A percentile compares a stretch with the other conserved stretches of the same genome.
Conservation (phyloP, 2,888 invertebrate species). For the Nowickia ferox region DNA sequence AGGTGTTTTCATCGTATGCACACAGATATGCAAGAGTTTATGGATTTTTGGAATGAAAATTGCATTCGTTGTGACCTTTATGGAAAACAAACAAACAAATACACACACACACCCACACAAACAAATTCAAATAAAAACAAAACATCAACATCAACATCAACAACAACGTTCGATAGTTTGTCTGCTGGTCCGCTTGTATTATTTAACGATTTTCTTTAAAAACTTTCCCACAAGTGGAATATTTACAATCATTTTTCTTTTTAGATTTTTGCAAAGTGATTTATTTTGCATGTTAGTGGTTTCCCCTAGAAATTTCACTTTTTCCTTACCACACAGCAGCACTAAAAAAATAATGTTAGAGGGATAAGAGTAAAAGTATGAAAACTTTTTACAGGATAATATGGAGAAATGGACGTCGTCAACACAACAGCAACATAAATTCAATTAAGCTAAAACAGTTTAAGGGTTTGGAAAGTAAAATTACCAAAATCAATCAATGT, state of each 20-base stretch:
- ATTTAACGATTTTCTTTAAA: constrained; percentile 57
- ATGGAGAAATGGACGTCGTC: constrained; percentile 52
- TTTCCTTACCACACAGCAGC: constrained; percentile 8
- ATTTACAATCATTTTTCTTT: constrained; percentile 1
- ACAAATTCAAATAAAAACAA: constrained; percentile 19
- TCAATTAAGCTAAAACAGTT: constrained; percentile 57
- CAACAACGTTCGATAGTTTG: constrained; percentile 41
- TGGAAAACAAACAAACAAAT: not conserved
- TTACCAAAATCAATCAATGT: constrained; percentile 47
- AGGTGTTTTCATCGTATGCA: constrained; percentile 13
- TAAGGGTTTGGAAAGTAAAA: constrained; percentile 24
- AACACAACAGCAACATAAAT: constrained; percentile 56
- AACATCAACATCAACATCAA: not conserved
- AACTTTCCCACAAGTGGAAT: constrained; percentile 29
- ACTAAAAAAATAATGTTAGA: not conserved
- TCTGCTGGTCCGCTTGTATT: constrained; percentile 36
- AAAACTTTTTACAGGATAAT: constrained; percentile 37
- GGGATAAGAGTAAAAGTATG: not conserved
- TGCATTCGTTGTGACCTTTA: constrained; percentile 47
- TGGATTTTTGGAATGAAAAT: constrained; percentile 32
- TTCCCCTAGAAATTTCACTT: constrained; percentile 31
- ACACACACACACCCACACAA: not conserved
- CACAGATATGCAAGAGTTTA: not conserved
- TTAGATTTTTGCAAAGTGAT: constrained; percentile 2
- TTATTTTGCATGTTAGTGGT: constrained; percentile 14